Conservation (phyloP, 2,113 vertebrate genomes). For the Tricholaema leucomelas region DNA sequence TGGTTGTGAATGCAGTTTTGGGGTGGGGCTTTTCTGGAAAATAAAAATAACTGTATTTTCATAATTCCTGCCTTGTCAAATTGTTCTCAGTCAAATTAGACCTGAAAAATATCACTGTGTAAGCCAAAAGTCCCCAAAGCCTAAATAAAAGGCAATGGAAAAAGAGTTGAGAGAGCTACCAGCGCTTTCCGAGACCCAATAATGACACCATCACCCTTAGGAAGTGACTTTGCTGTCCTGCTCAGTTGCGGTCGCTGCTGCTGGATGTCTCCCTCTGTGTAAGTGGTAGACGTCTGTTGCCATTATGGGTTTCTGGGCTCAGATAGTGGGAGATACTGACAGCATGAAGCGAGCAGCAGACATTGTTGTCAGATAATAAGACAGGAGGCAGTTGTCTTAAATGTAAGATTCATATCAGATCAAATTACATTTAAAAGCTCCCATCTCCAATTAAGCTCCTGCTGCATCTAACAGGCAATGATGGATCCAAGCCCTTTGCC, state of each 20-base stretch:
- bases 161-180: background rate
- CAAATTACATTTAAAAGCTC: constrained; percentile 52
- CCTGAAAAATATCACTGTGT: rapidly evolving
- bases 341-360: background rate
- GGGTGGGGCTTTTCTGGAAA: too few relatives aligned
- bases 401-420: background rate
- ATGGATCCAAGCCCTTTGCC: background rate
- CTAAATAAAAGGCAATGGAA: background rate
- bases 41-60: too few relatives aligned
- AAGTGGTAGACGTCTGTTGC: background rate
- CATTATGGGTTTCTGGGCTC: background rate
- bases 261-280: background rate
- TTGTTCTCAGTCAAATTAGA: background rate
- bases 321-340: background rate
- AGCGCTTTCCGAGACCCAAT: background rate
- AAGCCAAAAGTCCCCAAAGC: background rate
- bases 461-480: background rate
- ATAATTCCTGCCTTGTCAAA: too few relatives aligned
- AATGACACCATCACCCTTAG: background rate
- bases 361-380: background rate
- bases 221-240: background rate
- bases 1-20: too few relatives aligned
- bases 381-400: background rate
- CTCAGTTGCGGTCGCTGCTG: background rate
- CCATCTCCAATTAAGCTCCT: constrained; percentile 20